Evolutionary conservation across 2,113 vertebrate genomes (phyloP).

Genomic region (Xiphias gladius): DNA sequence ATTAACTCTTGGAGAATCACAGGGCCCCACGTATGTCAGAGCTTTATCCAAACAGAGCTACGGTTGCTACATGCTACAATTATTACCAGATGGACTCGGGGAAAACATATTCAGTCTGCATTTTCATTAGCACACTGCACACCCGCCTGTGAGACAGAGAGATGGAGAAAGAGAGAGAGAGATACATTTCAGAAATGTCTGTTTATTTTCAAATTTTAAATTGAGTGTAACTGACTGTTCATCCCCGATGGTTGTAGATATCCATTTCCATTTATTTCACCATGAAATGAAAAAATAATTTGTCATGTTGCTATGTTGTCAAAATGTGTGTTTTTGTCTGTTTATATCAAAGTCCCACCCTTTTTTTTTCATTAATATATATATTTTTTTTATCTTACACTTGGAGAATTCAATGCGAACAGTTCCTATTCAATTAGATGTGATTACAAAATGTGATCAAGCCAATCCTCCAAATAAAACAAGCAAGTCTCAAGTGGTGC

Average conservation of each 20-base stretch:
- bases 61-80: conserved; percentile 82
- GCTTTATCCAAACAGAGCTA: conserved; percentile 83
- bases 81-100: conserved; percentile 81
- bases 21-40: conserved; percentile 77
- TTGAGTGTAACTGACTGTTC: conserved; percentile 19
- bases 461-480: background rate
- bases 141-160: conserved; percentile 39
- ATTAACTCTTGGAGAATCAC: conserved; percentile 60
- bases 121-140: conserved; percentile 73
- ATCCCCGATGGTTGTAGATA: conserved; percentile 27
- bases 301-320: conserved; percentile 38
- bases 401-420: background rate
- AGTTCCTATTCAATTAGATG: background rate
- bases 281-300: background rate
- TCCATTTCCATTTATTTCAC: conserved; percentile 25
- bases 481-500: background rate
- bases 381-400: background rate
- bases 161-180: background rate
- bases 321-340: conserved; percentile 25
- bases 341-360: background rate
- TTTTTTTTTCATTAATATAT: background rate
- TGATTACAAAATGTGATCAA: background rate
- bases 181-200: conserved; percentile 8
- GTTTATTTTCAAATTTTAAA: conserved; percentile 39
- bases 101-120: conserved; percentile 76